phyloP scores from a whole-genome alignment of 2,113 vertebrate species.

The Notarius quadriscutis region DNA sequence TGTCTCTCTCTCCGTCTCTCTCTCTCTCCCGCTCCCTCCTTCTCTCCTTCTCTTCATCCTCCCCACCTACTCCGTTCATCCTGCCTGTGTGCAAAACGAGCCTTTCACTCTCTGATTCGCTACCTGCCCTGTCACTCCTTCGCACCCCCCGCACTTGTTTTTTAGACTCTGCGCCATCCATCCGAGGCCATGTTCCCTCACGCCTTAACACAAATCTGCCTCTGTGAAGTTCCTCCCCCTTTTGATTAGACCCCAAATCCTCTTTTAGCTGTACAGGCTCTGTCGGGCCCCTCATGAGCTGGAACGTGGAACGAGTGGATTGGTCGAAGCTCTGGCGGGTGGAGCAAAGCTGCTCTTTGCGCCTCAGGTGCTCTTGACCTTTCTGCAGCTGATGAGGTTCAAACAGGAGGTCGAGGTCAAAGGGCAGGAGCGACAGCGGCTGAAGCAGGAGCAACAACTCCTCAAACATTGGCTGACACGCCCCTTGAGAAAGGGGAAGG shows the following conservation, averaged over 20 bases:
- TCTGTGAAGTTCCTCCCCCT: constrained; percentile 30
- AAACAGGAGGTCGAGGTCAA: constrained; percentile 91
- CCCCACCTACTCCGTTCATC: constrained; percentile 33
- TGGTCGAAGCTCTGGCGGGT: constrained; percentile 81
- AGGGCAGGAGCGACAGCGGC: constrained; percentile 92
- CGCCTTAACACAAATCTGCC: constrained; percentile 59
- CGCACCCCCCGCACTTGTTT: constrained; percentile 5
- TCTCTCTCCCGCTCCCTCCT: constrained; percentile 44
- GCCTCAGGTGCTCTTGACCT: constrained; percentile 84
- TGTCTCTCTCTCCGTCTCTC: constrained; percentile 55
- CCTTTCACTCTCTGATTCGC: constrained; percentile 19
- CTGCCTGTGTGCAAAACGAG: constrained; percentile 13
- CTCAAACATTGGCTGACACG: constrained; percentile 85
- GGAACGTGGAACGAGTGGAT: constrained; percentile 87
- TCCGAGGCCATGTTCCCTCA: constrained; percentile 63
- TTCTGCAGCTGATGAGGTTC: constrained; percentile 87
- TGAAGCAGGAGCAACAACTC: constrained; percentile 93
- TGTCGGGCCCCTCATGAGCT: constrained; percentile 81
- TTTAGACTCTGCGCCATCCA: constrained; percentile 48
- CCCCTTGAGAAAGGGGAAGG: constrained; percentile 82
- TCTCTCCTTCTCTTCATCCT: constrained; percentile 57
- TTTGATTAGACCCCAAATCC: constrained; percentile 35
- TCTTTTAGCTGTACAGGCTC: constrained; percentile 56
- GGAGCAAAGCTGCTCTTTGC: constrained; percentile 86
- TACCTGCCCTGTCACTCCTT: not conserved